Base-by-base conservation (phyloP, 2,113 vertebrate genomes). In the Agapornis roseicollis region DNA sequence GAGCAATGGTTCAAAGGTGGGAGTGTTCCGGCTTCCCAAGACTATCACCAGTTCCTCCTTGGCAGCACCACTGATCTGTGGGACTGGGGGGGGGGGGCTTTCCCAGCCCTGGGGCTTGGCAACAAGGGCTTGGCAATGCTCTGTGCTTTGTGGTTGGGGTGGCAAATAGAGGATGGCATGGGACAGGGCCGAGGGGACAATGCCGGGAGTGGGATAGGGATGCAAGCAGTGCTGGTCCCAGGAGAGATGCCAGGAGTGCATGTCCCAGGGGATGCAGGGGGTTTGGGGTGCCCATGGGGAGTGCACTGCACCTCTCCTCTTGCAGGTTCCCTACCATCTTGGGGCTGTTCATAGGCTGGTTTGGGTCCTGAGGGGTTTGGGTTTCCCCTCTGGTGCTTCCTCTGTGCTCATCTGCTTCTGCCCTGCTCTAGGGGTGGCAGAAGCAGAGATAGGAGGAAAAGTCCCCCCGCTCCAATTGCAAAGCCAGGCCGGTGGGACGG, bases 291-390 rank as follows among this genome's bases (percentile, higher is more conserved):
- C 17, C 17, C 3, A 0, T 1, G 4, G n/a, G 20, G 17, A 13
- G 44, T 35, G 73, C 3, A 6, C 47, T 55, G 42, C 44, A 8
- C 23, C 17, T 17, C 28, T 33, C 12, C 29, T 66, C n/a, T 18
- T 24, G 0, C 0, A 0, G 19, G 25, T 55, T 42, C 22, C 3
- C 2, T 46, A 80, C 4, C 1, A 2, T n/a, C n/a, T n/a, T n/a
- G n/a, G n/a, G n/a, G 61, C 66, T 1, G 4, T 79, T 85, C 0
- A 2, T 11, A 3, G 2, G 1, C 49, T 9, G 35, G 68, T 89
- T 85, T 85, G 37, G n/a, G 23, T 66, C 68, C 33, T 66, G 56
- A n/a, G n/a, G n/a, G n/a, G n/a, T n/a, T n/a, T n/a, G 22, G 56
- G 33, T 68, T 88, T 69, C 70, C 44, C 27, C 47, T 39, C 8